Base-by-base conservation (phyloP, 2,797 vertebrate species). In the Sebastes hubbsi region DNA sequence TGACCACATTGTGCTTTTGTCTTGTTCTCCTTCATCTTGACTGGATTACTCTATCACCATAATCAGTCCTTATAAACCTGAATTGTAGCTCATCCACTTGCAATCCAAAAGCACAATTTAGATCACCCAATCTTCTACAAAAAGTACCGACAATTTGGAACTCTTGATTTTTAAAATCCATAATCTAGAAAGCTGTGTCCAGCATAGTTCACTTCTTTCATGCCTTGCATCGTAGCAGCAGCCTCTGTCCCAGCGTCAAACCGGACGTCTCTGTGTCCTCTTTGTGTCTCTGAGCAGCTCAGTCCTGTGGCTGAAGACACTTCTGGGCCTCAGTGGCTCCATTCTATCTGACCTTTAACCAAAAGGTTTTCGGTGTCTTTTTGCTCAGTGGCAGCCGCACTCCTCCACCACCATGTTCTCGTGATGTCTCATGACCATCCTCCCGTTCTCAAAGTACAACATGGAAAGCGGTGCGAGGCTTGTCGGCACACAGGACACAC, bases 361-460 rank as follows among this genome's bases (percentile, higher is more conserved):
- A 7, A 14, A 24, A n/a, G 42, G 18, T 46, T 12, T 76, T 11
- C 4, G 5, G 42, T 36, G 42, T 10, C 4, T 55, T 22, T 22
- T 14, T 24, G 3, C 30, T 96, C 92, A 98, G 83, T 96, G 96
- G 92, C 97, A 98, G 81, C 97, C 96, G 0, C 97, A 98, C 87
- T 97, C 96, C 79, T 96, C 95, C 30, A 97, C 95, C 82, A 97
- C 88, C 97, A 98, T 98, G 88, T 96, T 92, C 88, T 97, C 96
- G 0, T 97, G 97, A 83, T 97, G 95, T 24, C 93, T 96, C 90
- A 97, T 91, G 0, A 95, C 90, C 60, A 97, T 90, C 81, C 95
- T 94, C 0, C 95, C 95, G 1, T 94, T 94, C 93, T 98, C 97
- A 0, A 95, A 97, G 95, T 97, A 98, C 60, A 98, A 80, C 97